Conservation (phyloP, 2,797 vertebrate genomes). For the Natrix natrix region DNA sequence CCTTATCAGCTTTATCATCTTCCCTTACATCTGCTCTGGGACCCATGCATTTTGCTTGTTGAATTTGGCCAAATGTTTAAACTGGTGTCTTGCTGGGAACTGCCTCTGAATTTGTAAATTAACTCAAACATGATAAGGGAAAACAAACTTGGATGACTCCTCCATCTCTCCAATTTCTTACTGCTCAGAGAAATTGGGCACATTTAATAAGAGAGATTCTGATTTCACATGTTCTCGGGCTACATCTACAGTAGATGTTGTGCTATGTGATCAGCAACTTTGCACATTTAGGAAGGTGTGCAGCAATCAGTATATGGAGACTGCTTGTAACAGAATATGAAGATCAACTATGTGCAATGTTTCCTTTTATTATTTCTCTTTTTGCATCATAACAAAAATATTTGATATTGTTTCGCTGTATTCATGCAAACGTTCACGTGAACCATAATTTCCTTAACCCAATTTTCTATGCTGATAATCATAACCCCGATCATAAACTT, state of each 20-base stretch:
- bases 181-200: not conserved
- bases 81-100: too few species aligned
- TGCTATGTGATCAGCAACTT: not conserved
- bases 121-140: not conserved
- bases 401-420: not conserved
- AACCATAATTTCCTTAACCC: not conserved
- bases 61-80: not conserved
- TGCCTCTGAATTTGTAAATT: not conserved
- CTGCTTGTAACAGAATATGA: not conserved
- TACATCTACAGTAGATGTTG: not conserved
- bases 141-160: not conserved
- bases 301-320: not conserved
- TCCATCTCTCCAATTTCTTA: not conserved
- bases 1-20: not conserved
- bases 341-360: not conserved
- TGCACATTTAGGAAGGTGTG: not conserved
- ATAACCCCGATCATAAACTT: not conserved
- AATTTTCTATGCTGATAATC: not conserved
- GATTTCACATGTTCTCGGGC: too few species aligned
- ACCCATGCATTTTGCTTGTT: not conserved
- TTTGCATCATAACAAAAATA: not conserved
- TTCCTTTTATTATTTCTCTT: not conserved
- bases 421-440: not conserved
- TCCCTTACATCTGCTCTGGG: not conserved
- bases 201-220: not conserved